phyloP scores from a whole-genome alignment of 2,797 vertebrate genomes.

The Brachyrhaphis roseni region DNA sequence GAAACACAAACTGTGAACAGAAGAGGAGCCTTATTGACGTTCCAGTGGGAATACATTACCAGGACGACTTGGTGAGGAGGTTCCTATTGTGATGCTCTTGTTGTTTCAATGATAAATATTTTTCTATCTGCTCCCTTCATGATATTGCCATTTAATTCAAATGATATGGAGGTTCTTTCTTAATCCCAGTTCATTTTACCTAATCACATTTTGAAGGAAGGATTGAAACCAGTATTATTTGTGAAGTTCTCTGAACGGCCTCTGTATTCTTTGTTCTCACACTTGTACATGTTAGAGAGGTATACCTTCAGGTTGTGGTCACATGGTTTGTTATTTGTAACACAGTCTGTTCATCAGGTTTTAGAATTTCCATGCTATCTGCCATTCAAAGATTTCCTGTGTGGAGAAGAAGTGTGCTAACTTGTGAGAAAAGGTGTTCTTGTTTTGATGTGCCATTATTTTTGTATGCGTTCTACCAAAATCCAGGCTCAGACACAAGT shows the following conservation, averaged over 20 bases:
- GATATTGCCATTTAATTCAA: constrained; percentile 51
- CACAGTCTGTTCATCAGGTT: constrained; percentile 27
- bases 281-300: constrained; percentile 34
- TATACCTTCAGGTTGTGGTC: constrained; percentile 40
- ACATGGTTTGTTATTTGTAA: constrained; percentile 32
- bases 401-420: constrained; percentile 49
- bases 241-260: constrained; percentile 44
- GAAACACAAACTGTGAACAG: constrained; percentile 75
- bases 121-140: constrained; percentile 81
- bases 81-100: constrained; percentile 69
- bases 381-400: constrained; percentile 54
- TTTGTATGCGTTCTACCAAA: constrained; percentile 61
- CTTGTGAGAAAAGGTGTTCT: constrained; percentile 43
- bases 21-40: constrained; percentile 78
- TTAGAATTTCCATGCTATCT: constrained; percentile 38
- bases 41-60: constrained; percentile 64
- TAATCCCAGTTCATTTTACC: constrained; percentile 46
- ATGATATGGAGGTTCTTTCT: constrained; percentile 53
- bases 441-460: constrained; percentile 68
- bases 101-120: constrained; percentile 83
- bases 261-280: constrained; percentile 32
- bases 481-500: constrained; percentile 42
- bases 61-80: constrained; percentile 54
- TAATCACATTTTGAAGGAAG: constrained; percentile 27
- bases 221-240: constrained; percentile 39